phyloP scores from a whole-genome alignment of 2,113 vertebrate species.

The human region DNA sequence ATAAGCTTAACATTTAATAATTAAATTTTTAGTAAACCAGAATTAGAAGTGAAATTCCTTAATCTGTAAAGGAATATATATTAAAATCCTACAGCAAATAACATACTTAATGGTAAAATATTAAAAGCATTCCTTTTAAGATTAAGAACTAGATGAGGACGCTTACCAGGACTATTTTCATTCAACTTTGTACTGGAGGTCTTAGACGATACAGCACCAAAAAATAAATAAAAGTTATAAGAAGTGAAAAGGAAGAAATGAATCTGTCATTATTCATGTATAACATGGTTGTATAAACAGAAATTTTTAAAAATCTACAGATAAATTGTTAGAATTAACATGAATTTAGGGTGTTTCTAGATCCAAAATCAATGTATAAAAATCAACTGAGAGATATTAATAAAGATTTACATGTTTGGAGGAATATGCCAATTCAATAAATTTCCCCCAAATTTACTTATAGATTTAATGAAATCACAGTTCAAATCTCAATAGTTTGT shows the following conservation, averaged over 20 bases:
- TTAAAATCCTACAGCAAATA: neutral
- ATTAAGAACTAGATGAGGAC: neutral
- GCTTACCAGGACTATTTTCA: neutral
- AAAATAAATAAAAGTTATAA: slow-evolving; percentile 7
- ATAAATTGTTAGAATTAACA: slow-evolving; percentile 22
- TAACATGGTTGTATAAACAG: neutral
- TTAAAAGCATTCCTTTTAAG: neutral
- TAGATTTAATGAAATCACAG: neutral
- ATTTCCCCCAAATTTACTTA: neutral
- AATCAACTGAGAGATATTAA: neutral
- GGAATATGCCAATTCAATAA: neutral
- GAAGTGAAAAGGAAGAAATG: neutral
- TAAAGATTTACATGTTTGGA: neutral
- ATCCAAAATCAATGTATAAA: slow-evolving; percentile 7
- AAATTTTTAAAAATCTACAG: neutral
- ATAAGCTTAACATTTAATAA: neutral
- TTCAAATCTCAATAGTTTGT: neutral
- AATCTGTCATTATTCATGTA: neutral
- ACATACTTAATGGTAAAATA: neutral
- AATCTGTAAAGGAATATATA: neutral
- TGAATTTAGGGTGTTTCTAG: slow-evolving; percentile 7
- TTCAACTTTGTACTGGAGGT: neutral
- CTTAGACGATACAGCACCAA: neutral
- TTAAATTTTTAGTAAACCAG: slow-evolving; percentile 12
- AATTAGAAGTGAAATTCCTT: neutral